Evolutionary conservation across 1,140 invertebrate genomes (phyloP), one percentile per base, ranked within the genome.

Genomic region (Phenacoccus solenopsis): DNA sequence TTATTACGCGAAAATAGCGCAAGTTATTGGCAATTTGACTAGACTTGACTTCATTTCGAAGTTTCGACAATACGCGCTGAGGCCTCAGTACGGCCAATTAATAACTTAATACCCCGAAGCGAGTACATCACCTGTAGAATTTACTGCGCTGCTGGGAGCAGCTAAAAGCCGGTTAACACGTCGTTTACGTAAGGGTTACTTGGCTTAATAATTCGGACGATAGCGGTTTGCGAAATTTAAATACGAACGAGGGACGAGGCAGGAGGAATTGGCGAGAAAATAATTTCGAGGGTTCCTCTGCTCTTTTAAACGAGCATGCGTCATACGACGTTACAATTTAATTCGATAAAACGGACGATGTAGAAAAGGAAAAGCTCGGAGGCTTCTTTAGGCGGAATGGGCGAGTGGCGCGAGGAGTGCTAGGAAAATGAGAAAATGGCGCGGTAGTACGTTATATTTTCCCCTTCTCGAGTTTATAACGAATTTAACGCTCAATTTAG

Each of bases 401-500:
- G 59, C 59, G 10, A n/a, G n/a, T 9, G 9, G 32, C 22, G 22
- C 22, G 59, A 9, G 59, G 25, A 22, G 59, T 64, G 13, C 25
- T 64, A 7, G 59, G 13, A 64, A 64, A 64, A 64, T 64, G 59
- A 64, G 59, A 64, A 64, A 64, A 64, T 64, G 59, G 59, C 59
- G 59, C 25, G 59, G 21, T 64, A 64, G 25, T 25, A 64, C 59
- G 22, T 64, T 64, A 25, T 64, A 24, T 64, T 24, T 27, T 24
- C 59, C 25, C 59, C 59, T 27, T 24, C 59, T 64, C 59, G 22
- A 64, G 59, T 64, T 64, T 64, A 64, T 64, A 64, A 64, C 59
- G 59, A 64, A 64, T 64, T 64, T 64, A 64, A 64, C 59, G 59
- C 59, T 64, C 59, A 64, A 64, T 64, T 64, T 64, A 64, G 59